Conservation (phyloP, 1,140 invertebrate genomes). For the Acyrthosiphon pisum region DNA sequence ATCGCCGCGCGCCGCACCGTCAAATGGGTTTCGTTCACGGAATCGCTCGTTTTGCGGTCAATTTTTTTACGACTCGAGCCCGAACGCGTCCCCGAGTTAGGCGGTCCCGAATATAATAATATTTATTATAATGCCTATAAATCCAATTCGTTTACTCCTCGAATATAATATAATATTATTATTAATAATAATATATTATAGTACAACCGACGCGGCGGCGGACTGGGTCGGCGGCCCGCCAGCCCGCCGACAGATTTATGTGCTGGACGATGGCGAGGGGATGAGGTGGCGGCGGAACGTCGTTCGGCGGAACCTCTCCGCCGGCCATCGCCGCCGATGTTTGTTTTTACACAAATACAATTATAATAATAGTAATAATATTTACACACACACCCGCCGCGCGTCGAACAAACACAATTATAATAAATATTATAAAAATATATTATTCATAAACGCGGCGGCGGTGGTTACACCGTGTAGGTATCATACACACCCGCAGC, state of each 20-base stretch:
- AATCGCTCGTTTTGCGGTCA: neutral
- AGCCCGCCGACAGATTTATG: neutral
- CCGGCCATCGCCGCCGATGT: neutral
- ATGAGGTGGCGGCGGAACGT: too few relatives aligned
- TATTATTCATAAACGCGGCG: neutral
- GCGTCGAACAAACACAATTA: slow-evolving; percentile 3
- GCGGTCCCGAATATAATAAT: neutral
- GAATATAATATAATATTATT: neutral
- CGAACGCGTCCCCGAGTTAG: neutral
- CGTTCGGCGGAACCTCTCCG: neutral
- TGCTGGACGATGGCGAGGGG: neutral
- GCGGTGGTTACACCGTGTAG: neutral
- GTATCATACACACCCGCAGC: neutral
- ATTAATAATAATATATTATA: neutral
- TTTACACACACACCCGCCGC: slow-evolving; percentile 10
- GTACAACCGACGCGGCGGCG: neutral
- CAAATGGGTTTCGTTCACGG: neutral
- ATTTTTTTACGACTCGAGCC: neutral
- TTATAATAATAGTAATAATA: slow-evolving; percentile 20
- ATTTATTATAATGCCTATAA: neutral
- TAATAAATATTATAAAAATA: slow-evolving; percentile 23
- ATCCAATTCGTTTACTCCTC: neutral
- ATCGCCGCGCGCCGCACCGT: neutral
- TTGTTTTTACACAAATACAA: slow-evolving; percentile 21
- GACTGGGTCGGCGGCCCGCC: too few relatives aligned